Base-by-base conservation (phyloP, 2,113 vertebrate genomes). In the Tautogolabrus adspersus region DNA sequence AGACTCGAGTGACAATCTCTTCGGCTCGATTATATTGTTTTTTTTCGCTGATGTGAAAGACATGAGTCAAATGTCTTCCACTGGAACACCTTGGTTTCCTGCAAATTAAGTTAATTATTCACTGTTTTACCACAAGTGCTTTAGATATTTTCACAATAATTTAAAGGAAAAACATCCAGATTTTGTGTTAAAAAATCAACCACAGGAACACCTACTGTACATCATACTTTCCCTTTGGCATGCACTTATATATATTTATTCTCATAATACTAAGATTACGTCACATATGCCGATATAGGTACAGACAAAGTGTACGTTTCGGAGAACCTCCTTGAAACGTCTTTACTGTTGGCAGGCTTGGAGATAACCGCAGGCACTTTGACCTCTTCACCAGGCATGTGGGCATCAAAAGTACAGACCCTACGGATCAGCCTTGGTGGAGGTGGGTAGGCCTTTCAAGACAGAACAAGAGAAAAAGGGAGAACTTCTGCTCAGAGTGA, bases 301-400 rank as follows among this genome's bases (percentile, higher is more conserved):
- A 57, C n/a, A 15, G 22, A 75, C 30, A 52, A 22, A 44, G 63
- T 58, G 22, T n/a, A 61, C 58, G 62, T 49, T 26, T 49, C 68
- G 55, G 57, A 63, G 54, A 78, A 9, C 19, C 61, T 87, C 52
- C 80, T 82, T 88, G 67, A 68, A 85, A 86, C 3, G 52, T 64
- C 81, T 83, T 80, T 75, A 66, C 81, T 60, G 54, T 73, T 82
- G 86, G 77, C 86, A 86, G 46, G 23, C 22, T 54, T 60, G 42
- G 60, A 83, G 86, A 82, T 83, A 75, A 84, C 83, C 54, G 52
- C 72, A 67, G 65, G 74, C 64, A 83, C 81, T 78, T 76, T 77
- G 65, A 87, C 65, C 79, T 71, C 55, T 78, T 55, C 66, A 76
- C 16, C 54, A 81, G 49, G 75, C 55, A 57, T 72, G 76, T 75